Evolutionary conservation across 2,797 vertebrate genomes (phyloP), one percentile per base, ranked within the genome.

Genomic region (Ctenopoma multispine): DNA sequence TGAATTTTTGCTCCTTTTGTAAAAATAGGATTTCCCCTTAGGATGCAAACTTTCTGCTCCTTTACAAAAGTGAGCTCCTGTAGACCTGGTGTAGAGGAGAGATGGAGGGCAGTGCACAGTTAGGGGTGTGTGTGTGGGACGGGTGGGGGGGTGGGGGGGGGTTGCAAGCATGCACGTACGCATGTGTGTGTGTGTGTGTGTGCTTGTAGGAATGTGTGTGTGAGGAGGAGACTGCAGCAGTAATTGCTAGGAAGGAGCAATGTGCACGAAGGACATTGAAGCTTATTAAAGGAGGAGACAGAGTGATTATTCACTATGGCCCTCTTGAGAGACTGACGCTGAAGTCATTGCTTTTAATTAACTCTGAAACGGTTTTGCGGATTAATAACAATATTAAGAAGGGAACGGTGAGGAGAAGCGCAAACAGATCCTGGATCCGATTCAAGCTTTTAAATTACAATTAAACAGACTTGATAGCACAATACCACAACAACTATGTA

Each of bases 371-470:
- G 91, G 87, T 93, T 94, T 93, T 92, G 90, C 85, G 91, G 93
- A 94, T 94, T 95, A 94, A 94, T 95, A 93, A 94, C 92, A 93
- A 94, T 94, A 94, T 94, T 92, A 94, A 91, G 91, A 91, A 87
- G 90, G 88, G 91, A 92, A 81, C 76, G 75, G 77, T 86, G 85
- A 90, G 81, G 73, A 85, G 87, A 91, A 85, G 81, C 76, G 87
- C 92, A 93, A 93, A 91, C 88, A 86, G 85, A 81, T 89, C 85
- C 89, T 94, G 94, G 93, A 94, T 91, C 82, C 74, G 79, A 77
- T 91, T 94, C 91, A 91, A 90, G 88, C 82, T 91, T 92, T 94
- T 93, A 89, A 94, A 93, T 94, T 93, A 94, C 90, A 83, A 92
- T 90, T 87, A 89, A 92, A 92, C 82, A 83, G 90, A 84, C 82